Conservation (phyloP, 2,113 vertebrate genomes). For the Carollia perspicillata region DNA sequence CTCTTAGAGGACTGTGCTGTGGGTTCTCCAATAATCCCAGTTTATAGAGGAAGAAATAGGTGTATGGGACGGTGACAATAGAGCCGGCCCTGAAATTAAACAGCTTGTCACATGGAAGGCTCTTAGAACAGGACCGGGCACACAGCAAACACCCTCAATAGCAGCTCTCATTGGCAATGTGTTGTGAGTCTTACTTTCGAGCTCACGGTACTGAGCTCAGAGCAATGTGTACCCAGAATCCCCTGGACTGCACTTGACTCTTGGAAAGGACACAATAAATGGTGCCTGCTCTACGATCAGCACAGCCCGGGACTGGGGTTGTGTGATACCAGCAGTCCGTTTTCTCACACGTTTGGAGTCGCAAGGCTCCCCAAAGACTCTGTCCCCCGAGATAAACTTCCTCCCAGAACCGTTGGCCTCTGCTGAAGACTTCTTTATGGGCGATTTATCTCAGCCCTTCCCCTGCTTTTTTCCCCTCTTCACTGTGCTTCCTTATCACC, state of each 20-base stretch:
- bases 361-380: background rate
- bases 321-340: background rate
- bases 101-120: background rate
- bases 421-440: background rate
- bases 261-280: background rate
- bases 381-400: background rate
- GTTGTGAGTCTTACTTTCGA: background rate
- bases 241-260: background rate
- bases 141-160: rapidly evolving
- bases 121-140: background rate
- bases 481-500: background rate
- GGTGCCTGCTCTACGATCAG: background rate
- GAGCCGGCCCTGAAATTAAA: background rate
- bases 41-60: background rate
- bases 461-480: background rate
- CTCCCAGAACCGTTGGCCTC: background rate
- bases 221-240: background rate
- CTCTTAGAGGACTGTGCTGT: background rate
- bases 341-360: background rate
- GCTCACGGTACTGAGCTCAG: background rate
- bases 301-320: rapidly evolving
- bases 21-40: rapidly evolving
- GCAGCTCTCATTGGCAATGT: background rate
- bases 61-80: background rate
- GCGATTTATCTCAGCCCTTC: background rate